A percentile compares a stretch with the other conserved stretches of the same genome.
phyloP scores from a whole-genome alignment of 2,113 vertebrate genomes.

The Delphinapterus leucas region DNA sequence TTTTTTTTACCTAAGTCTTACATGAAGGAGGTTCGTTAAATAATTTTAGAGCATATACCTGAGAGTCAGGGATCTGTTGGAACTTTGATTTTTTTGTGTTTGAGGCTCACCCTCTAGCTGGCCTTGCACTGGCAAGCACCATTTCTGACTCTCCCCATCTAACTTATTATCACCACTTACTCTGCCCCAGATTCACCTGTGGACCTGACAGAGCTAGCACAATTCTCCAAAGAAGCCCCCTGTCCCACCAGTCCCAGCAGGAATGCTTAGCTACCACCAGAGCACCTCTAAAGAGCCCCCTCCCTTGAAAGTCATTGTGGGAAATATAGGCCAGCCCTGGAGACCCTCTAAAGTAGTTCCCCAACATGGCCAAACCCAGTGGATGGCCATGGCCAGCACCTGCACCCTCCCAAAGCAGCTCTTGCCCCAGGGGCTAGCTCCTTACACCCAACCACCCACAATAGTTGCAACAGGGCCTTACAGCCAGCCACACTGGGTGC shows the following conservation, averaged over 20 bases:
- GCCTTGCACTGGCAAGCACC: background rate
- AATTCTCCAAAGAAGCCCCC: background rate
- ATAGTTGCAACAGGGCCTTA: background rate
- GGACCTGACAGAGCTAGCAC: background rate
- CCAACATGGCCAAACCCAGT: background rate
- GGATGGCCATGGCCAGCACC: background rate
- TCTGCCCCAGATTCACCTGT: background rate
- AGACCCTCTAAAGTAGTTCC: background rate
- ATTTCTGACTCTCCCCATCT: background rate
- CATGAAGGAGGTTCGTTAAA: background rate
- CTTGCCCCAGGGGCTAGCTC: background rate
- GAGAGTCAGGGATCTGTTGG: background rate
- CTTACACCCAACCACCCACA: background rate
- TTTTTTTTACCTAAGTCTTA: background rate
- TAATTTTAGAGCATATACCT: background rate
- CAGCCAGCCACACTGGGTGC: background rate
- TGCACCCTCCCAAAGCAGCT: background rate
- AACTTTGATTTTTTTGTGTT: background rate
- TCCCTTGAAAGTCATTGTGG: background rate
- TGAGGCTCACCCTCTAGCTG: background rate
- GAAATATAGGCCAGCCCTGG: background rate
- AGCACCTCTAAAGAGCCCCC: background rate
- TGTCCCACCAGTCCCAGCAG: background rate
- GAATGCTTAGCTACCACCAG: background rate
- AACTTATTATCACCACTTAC: background rate